These are phyloP conservation scores for Sebastes itinus DNA, from an alignment of 2,797 vertebrate species.

Conservation along the genomic window DNA sequence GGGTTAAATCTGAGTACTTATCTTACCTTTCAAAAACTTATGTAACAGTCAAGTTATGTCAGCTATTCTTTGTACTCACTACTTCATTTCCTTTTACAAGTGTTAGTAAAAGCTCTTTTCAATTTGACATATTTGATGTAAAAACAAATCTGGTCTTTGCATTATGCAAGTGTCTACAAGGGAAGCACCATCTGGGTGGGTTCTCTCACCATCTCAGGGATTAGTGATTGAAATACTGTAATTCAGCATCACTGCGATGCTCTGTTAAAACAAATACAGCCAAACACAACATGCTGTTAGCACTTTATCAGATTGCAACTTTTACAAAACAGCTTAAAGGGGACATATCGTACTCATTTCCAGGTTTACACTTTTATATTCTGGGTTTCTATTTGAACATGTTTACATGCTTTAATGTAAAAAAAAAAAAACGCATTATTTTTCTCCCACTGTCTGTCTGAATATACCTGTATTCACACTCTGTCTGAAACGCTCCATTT, in stretches of 20 bases:
- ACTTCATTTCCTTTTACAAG: not conserved
- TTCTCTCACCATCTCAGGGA: not conserved
- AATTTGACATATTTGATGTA: not conserved
- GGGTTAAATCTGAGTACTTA: conserved; percentile 37
- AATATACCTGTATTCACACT: not conserved
- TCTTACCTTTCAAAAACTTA: conserved; percentile 10
- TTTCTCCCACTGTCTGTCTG: no score
- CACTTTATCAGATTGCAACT: not conserved
- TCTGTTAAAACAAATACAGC: not conserved
- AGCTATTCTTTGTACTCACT: not conserved
- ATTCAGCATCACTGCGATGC: not conserved
- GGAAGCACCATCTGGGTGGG: not conserved
- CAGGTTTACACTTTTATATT: not conserved
- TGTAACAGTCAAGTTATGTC: not conserved
- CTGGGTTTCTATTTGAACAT: not conserved
- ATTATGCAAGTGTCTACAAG: not conserved
- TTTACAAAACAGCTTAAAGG: not conserved
- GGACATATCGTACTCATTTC: not conserved
- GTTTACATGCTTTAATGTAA: not conserved
- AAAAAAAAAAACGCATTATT: no score
- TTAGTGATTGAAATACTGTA: conserved; percentile 4
- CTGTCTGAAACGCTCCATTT: not conserved
- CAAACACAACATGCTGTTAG: not conserved
- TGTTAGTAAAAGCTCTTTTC: not conserved
- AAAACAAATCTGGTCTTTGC: not conserved